phyloP scores from a whole-genome alignment of 2,113 vertebrate genomes.

The Cavia porcellus region DNA sequence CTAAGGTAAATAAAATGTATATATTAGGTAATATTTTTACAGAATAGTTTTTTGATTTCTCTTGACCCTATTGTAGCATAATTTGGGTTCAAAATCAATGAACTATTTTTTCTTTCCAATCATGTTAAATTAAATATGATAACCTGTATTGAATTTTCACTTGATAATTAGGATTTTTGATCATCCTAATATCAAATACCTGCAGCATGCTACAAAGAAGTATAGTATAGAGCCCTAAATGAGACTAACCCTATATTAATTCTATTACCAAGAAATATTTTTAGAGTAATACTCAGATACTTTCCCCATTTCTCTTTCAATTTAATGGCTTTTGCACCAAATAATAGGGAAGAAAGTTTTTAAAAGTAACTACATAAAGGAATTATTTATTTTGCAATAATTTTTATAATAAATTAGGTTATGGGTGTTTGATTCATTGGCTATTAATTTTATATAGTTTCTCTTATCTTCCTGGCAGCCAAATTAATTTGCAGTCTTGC shows the following conservation, averaged over 20 bases:
- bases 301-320: not conserved
- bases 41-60: not conserved
- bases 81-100: not conserved
- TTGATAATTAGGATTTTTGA: not conserved
- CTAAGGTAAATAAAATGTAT: not conserved
- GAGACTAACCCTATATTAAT: not conserved
- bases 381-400: not conserved
- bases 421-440: not conserved
- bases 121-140: not conserved
- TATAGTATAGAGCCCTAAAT: not conserved
- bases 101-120: not conserved
- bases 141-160: not conserved
- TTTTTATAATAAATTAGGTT: not conserved
- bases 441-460: not conserved
- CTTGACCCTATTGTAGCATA: not conserved
- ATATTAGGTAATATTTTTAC: conserved; percentile 5
- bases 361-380: not conserved
- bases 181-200: not conserved
- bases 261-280: not conserved
- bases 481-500: not conserved
- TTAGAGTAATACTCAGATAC: not conserved
- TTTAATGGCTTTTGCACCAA: not conserved
- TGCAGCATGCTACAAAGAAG: not conserved
- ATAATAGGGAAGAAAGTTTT: not conserved
- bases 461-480: too few species aligned